Percentiles rank a stretch among this genome's conserved stretches.
Evolutionary conservation across 2,113 vertebrate genomes (phyloP).

Genomic region (Gambusia holbrooki): DNA sequence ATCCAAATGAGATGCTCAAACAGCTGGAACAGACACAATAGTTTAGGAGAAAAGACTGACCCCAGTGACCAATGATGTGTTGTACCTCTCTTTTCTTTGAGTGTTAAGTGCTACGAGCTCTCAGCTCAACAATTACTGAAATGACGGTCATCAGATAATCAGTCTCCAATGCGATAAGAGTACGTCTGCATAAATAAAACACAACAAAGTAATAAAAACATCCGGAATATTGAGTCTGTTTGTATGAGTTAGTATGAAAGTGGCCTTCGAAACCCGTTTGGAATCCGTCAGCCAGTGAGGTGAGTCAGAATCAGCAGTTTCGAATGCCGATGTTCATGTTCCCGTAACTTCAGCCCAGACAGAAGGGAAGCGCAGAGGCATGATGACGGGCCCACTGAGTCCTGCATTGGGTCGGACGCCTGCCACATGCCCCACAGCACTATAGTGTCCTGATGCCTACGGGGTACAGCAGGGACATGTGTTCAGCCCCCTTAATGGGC

Average conservation of each 20-base stretch:
- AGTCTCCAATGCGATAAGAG: slow-evolving; percentile 46
- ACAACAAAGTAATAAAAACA: slow-evolving; percentile 52
- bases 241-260: slow-evolving; percentile 44
- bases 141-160: slow-evolving; percentile 51
- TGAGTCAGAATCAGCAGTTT: slow-evolving; percentile 67
- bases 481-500: slow-evolving; percentile 97
- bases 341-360: slow-evolving; percentile 30
- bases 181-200: slow-evolving; percentile 68
- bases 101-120: slow-evolving; percentile 59
- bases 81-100: slow-evolving; percentile 63
- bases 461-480: slow-evolving; percentile 97
- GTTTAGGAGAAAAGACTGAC: slow-evolving; percentile 28
- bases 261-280: slow-evolving; percentile 51
- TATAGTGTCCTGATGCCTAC: slow-evolving; percentile 97
- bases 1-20: slow-evolving; percentile 31
- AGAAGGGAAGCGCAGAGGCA: slow-evolving; percentile 25
- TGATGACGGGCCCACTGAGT: slow-evolving; percentile 27
- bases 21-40: slow-evolving; percentile 28
- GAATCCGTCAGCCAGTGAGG: slow-evolving; percentile 61
- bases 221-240: slow-evolving; percentile 50
- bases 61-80: slow-evolving; percentile 42
- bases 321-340: slow-evolving; percentile 50
- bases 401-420: slow-evolving; percentile 31
- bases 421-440: slow-evolving; percentile 43
- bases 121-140: slow-evolving; percentile 59